Evolutionary conservation across 2,113 vertebrate genomes (phyloP).

Genomic region (Xiphophorus couchianus): DNA sequence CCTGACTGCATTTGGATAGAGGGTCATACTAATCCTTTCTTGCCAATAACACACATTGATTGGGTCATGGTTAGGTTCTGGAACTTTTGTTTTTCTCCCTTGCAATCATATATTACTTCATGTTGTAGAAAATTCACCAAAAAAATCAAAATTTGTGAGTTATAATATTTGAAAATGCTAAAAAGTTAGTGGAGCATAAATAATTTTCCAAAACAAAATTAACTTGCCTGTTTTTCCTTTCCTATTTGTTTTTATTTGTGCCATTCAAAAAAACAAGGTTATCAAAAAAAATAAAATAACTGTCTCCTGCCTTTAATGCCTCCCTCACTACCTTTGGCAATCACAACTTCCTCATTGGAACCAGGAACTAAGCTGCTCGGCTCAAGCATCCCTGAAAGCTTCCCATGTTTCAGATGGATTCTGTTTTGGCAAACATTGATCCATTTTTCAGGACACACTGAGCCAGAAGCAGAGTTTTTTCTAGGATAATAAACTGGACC

Average conservation of each 20-base stretch:
- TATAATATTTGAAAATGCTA: too few relatives aligned
- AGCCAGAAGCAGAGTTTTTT: neutral
- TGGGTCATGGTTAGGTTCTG: too few relatives aligned
- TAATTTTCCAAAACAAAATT: neutral
- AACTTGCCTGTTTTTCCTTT: neutral
- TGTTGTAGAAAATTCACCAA: too few relatives aligned
- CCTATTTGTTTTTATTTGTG: neutral
- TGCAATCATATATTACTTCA: too few relatives aligned
- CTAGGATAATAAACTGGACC: neutral
- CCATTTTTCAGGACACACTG: neutral
- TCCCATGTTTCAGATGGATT: neutral
- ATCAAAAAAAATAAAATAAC: too few relatives aligned
- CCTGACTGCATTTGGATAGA: too few relatives aligned
- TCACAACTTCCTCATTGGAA: neutral
- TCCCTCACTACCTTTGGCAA: neutral
- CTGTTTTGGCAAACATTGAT: neutral
- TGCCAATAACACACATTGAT: too few relatives aligned
- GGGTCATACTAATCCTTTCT: too few relatives aligned
- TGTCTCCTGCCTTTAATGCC: neutral
- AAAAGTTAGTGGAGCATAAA: neutral
- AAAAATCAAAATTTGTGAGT: too few relatives aligned
- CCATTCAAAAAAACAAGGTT: neutral
- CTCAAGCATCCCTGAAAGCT: conserved; percentile 6
- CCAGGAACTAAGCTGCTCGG: neutral
- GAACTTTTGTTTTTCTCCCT: too few relatives aligned